Evolutionary conservation across 2,113 vertebrate species (phyloP).

Genomic region (Suncus etruscus): DNA sequence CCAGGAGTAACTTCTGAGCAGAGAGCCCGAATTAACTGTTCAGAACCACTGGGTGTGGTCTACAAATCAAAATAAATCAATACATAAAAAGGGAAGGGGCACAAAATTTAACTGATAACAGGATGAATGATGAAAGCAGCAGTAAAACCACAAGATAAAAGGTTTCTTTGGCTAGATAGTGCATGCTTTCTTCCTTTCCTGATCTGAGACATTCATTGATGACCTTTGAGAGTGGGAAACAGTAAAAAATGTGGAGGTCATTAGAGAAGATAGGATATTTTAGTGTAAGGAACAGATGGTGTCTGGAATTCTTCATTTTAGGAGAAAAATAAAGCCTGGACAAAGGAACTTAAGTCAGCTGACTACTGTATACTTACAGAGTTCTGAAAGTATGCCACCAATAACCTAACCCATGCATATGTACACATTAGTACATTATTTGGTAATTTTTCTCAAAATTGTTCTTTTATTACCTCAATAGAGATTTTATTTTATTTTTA

Average conservation of each 20-base stretch:
- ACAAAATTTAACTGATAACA: neutral
- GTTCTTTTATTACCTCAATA: neutral
- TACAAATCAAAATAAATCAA: too few relatives aligned
- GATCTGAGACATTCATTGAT: neutral
- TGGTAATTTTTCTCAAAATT: neutral
- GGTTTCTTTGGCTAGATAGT: neutral
- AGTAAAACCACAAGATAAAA: neutral
- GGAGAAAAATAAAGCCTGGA: neutral
- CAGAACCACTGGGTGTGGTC: too few relatives aligned
- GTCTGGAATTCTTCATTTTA: neutral
- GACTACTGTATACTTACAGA: neutral
- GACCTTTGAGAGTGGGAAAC: neutral
- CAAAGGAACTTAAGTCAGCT: neutral
- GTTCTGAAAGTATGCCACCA: neutral
- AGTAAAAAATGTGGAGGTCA: neutral
- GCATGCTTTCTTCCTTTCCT: too few relatives aligned
- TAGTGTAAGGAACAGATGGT: neutral
- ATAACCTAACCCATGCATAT: neutral
- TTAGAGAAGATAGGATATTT: neutral
- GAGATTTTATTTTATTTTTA: neutral
- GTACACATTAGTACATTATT: neutral
- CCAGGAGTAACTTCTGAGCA: too few relatives aligned
- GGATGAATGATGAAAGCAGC: neutral
- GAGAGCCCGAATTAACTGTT: too few relatives aligned
- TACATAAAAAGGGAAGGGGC: neutral